Conservation (phyloP, 2,888 invertebrate species). For the Unio delphinus region DNA sequence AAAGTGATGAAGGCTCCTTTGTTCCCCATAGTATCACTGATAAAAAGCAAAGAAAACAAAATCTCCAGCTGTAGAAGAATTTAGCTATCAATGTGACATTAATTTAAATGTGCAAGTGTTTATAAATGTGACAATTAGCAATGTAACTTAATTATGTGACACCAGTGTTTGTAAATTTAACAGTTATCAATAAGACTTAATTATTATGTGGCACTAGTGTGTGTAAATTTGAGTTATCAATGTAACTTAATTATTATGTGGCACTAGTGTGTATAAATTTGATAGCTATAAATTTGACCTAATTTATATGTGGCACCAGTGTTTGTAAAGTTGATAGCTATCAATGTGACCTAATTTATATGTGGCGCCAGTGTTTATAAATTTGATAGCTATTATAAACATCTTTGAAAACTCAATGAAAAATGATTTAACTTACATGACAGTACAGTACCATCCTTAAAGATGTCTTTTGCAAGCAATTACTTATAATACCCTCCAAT, state of each 20-base stretch:
- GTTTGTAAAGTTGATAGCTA: not conserved
- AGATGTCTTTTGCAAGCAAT: too few relatives aligned
- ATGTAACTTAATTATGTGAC: not conserved
- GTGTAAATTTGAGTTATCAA: not conserved
- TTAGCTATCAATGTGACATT: not conserved
- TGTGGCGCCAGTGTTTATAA: too few relatives aligned
- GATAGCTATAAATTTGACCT: not conserved
- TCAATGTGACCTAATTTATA: not conserved
- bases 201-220: not conserved
- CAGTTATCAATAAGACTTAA: not conserved
- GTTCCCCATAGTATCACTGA: slow-evolving; percentile 98
- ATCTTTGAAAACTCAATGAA: not conserved
- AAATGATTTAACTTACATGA: too few relatives aligned
- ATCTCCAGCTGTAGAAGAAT: not conserved
- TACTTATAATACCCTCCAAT: too few relatives aligned
- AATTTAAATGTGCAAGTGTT: not conserved
- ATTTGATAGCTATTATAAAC: too few relatives aligned
- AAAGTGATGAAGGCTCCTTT: slow-evolving; percentile 97
- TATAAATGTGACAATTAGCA: not conserved
- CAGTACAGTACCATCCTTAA: too few relatives aligned
- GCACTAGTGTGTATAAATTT: not conserved
- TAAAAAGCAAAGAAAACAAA: slow-evolving; percentile 58
- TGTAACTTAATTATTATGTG: not conserved
- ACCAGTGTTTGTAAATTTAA: not conserved
- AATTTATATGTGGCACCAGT: not conserved